phyloP scores from a whole-genome alignment of 2,888 invertebrate genomes.

The Alsophila aescularia region DNA sequence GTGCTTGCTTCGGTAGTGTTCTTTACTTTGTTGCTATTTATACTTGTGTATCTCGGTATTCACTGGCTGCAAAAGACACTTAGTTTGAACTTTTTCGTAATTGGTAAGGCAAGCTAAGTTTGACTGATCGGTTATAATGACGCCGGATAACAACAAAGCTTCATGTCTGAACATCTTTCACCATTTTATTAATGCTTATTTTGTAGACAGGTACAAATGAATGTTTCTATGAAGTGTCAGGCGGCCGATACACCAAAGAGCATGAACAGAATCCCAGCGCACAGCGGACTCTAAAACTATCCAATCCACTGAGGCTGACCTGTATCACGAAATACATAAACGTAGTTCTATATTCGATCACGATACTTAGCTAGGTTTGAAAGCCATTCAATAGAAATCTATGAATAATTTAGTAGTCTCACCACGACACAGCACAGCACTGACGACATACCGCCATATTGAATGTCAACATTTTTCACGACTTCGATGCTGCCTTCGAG shows the following conservation, averaged over 20 bases:
- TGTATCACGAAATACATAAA: constrained; percentile 47
- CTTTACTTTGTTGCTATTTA: constrained; percentile 66
- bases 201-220: constrained; percentile 55
- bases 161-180: constrained; percentile 53
- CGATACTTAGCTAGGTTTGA: constrained; percentile 48
- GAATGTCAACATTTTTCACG: constrained; percentile 89
- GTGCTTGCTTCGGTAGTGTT: constrained; percentile 63
- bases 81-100: constrained; percentile 36
- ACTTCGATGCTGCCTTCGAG: constrained; percentile 67
- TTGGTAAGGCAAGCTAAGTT: constrained; percentile 26
- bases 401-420: constrained; percentile 85
- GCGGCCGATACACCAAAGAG: constrained; percentile 65
- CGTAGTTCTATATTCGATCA: constrained; percentile 46
- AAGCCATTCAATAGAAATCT: constrained; percentile 60
- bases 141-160: constrained; percentile 53
- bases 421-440: constrained; percentile 98
- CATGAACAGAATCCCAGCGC: constrained; percentile 59
- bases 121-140: constrained; percentile 38
- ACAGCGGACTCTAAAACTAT: constrained; percentile 46
- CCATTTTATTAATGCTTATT: constrained; percentile 67
- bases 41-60: constrained; percentile 59
- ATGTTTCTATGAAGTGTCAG: constrained; percentile 47
- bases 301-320: constrained; percentile 40
- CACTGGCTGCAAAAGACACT: constrained; percentile 70
- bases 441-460: constrained; percentile 98